phyloP scores from a whole-genome alignment of 2,797 vertebrate species.

The Acridotheres tristis region DNA sequence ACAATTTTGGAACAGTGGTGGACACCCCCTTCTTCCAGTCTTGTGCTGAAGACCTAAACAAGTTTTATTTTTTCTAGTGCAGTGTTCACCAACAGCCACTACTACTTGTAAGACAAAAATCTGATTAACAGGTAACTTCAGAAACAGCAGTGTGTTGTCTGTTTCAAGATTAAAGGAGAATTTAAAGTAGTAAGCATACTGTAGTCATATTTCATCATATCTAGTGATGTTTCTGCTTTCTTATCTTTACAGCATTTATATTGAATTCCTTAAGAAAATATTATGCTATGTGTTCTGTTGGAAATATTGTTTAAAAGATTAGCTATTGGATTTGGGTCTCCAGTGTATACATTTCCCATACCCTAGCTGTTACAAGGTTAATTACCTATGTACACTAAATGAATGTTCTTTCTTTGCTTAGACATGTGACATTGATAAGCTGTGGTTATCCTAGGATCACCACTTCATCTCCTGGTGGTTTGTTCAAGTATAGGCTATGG shows the following conservation, averaged over 20 bases:
- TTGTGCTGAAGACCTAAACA: neutral
- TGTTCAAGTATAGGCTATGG: neutral
- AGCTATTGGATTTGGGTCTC: neutral
- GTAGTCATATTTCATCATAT: neutral
- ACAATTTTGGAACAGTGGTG: neutral
- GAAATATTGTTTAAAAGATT: neutral
- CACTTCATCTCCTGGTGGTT: neutral
- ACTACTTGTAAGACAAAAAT: neutral
- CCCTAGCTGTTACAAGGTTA: neutral
- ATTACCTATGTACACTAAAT: neutral
- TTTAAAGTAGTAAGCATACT: neutral
- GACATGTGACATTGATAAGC: neutral
- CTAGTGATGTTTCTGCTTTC: neutral
- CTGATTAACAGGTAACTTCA: neutral
- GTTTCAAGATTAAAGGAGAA: neutral
- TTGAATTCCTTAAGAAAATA: neutral
- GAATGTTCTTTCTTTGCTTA: neutral
- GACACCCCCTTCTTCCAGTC: neutral
- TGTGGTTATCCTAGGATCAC: neutral
- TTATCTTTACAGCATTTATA: neutral
- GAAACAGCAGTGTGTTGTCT: neutral
- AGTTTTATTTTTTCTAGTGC: neutral
- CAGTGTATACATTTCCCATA: neutral
- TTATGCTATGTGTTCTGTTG: neutral
- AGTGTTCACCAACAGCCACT: neutral